Base-by-base conservation (phyloP, 2,797 vertebrate species). In the Gallinago stenura region DNA sequence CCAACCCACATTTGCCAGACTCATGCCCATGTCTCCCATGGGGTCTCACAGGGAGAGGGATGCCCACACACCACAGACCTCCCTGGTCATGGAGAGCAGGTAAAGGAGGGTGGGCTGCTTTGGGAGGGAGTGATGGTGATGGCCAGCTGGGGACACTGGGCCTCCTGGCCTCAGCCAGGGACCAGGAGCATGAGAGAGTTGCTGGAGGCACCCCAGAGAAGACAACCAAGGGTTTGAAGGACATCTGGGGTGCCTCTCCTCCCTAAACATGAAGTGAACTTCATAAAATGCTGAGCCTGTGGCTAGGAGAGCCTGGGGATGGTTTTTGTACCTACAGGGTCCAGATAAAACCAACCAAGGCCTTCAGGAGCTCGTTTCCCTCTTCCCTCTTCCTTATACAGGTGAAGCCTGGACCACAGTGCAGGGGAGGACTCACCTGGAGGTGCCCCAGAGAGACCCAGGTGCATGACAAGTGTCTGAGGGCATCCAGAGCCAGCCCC, bases 11-110 rank as follows among this genome's bases (percentile, higher is more conserved):
- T 6, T 25, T 1, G 8, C 64, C 2, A 1, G 13, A 37, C 41
- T 50, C 3, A 1, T 28, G 31, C 41, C 64, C 7, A 1, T 1
- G 0, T 16, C n/a, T 21, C 3, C 41, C 2, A 0, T 10, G 48
- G 30, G 30, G 37, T 43, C 69, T 56, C 2, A 0, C 48, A 20
- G 18, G 22, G 12, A 88, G 14, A 17, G 33, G 37, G 1, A 30
- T 13, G 48, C 35, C 28, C 20, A 1, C 18, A 4, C 0, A 4
- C 12, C 60, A 14, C 41, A 2, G 0, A 2, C 22, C 4, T 16
- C 31, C 15, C 53, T 2, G 26, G 39, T 12, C 51, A 4, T 0
- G 8, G 66, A 8, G 18, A 58, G 24, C 0, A 2, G 20, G 20
- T 12, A 37, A 45, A 26, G 33, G 35, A 84, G 41, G 5, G 2